Evolutionary conservation across 92 coral and sea anemone species (phyloP), one percentile per base, ranked within the genome.

Genomic region (Scolanthus callimorphus): DNA sequence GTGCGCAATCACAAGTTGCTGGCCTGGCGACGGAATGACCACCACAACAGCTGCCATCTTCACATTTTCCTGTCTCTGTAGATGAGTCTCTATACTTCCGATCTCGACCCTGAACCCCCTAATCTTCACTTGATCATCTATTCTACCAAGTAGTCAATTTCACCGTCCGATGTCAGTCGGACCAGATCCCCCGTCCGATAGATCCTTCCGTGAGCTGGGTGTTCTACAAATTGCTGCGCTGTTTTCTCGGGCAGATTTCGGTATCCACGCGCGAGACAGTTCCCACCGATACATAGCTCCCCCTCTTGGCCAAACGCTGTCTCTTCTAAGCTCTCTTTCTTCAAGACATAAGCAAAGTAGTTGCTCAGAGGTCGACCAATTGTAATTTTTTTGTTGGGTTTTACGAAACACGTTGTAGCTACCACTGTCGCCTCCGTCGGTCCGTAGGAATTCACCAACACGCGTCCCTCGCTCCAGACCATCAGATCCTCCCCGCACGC

Each of bases 71-170:
- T 57, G 63, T 17, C 48, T 23, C 27, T 31, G 27, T 29, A 63
- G 25, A 21, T 63, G 56, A 9, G 29, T 3, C 62, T 49, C 70
- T 25, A 63, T 63, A 45, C 59, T 52, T 25, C 47, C 31, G 26
- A 45, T 15, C 21, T 52, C 59, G 17, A 63, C 59, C n/a, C 70
- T 39, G 62, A 63, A 63, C 1, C 70, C 70, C 15, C 70, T 44
- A 1, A 63, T 30, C 47, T 63, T 63, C 23, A 63, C 70, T 37
- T 48, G 56, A 25, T 63, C 59, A 39, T 49, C 70, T 38, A 63
- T 63, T 49, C 70, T 29, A 27, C 70, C 70, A 22, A 63, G 17
- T 48, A 45, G 21, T 63, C 70, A 4, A 63, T 4, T 24, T 63
- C 70, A 3, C 34, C 70, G 25, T 29, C 56, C 22, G 61, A 23